These are phyloP conservation scores for Erithacus rubecula DNA, from an alignment of 2,797 vertebrate species.

Conservation along the genomic window DNA sequence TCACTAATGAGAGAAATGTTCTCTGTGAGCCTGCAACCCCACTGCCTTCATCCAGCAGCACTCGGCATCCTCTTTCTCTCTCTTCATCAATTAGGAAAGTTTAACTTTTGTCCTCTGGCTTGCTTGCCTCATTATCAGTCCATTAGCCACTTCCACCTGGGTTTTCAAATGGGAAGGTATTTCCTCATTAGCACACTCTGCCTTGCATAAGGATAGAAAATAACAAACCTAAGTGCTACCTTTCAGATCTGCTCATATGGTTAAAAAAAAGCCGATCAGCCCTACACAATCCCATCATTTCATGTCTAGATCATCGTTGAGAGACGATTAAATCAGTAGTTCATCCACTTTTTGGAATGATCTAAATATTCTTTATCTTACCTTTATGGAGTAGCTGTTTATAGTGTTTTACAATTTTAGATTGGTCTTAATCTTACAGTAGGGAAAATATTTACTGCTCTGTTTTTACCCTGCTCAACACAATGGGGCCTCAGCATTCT, in stretches of 20 bases:
- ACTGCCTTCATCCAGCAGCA: neutral
- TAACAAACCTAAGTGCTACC: neutral
- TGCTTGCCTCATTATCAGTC: constrained; percentile 55
- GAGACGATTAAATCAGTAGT: neutral
- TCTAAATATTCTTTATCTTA: neutral
- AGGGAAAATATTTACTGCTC: constrained; percentile 28
- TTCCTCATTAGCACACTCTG: constrained; percentile 45
- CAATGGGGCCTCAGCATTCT: neutral
- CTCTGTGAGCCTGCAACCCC: neutral
- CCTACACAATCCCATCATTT: constrained; percentile 3
- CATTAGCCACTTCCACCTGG: constrained; percentile 55
- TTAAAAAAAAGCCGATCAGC: constrained; percentile 4
- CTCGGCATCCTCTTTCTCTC: constrained; percentile 9
- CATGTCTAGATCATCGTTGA: neutral
- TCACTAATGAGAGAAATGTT: constrained; percentile 27
- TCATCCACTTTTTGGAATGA: neutral
- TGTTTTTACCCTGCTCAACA: neutral
- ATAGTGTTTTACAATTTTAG: neutral
- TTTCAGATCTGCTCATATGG: neutral
- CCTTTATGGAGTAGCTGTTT: neutral
- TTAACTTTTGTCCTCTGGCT: constrained; percentile 61
- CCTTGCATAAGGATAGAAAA: neutral
- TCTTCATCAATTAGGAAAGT: constrained; percentile 53
- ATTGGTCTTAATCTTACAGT: constrained; percentile 7
- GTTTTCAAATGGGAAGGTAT: constrained; percentile 19